Conservation (phyloP, 1,140 invertebrate species). For the Idris sp. region DNA sequence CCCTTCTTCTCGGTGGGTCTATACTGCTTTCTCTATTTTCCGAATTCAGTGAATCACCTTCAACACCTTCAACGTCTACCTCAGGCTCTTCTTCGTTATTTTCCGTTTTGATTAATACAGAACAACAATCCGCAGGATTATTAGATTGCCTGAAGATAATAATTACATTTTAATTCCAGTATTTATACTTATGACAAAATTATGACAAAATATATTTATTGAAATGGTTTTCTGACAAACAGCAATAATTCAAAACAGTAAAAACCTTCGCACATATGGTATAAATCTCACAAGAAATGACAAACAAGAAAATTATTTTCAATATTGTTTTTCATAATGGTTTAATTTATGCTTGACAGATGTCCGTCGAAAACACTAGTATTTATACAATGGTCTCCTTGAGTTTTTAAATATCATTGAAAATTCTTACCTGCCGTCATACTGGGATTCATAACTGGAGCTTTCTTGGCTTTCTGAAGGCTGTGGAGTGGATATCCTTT, state of each 20-base stretch:
- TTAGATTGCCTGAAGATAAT: conserved; percentile 70
- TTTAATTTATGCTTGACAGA: too few relatives aligned
- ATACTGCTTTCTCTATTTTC: conserved; percentile 74
- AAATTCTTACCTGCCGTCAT: conserved; percentile 80
- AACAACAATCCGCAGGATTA: conserved; percentile 77
- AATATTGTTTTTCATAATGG: too few relatives aligned
- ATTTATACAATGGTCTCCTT: too few relatives aligned
- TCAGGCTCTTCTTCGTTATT: conserved; percentile 80
- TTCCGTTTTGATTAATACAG: conserved; percentile 78
- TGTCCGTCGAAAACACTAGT: too few relatives aligned
- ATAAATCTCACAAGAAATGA: too few relatives aligned
- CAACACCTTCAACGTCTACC: conserved; percentile 79
- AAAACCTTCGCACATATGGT: too few relatives aligned
- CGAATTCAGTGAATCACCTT: conserved; percentile 77
- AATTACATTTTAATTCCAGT: conserved; percentile 34
- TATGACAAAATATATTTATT: neutral
- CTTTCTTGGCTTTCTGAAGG: conserved; percentile 79
- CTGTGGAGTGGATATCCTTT: conserved; percentile 76
- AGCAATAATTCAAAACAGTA: too few relatives aligned
- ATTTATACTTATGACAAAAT: too few relatives aligned
- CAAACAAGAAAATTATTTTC: too few relatives aligned
- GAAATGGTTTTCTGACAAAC: too few relatives aligned
- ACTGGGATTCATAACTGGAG: conserved; percentile 81
- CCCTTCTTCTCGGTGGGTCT: conserved; percentile 75
- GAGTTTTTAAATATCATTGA: too few relatives aligned